phyloP scores from a whole-genome alignment of 1,140 invertebrate species.

The Piezodorus guildinii region DNA sequence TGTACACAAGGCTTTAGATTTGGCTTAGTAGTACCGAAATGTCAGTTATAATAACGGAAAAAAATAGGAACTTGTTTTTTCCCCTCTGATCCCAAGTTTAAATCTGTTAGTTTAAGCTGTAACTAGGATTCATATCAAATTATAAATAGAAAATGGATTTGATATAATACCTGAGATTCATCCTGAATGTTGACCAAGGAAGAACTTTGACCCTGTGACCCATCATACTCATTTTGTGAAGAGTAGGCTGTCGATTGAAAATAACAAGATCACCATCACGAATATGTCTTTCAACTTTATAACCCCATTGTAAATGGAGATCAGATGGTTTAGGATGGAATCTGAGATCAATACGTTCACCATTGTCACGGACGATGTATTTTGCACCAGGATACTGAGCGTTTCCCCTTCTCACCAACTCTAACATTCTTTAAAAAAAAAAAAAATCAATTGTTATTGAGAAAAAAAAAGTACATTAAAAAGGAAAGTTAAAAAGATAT shows the following conservation, averaged over 20 bases:
- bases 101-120: too few species aligned
- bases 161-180: conserved; percentile 57
- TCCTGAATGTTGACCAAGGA: conserved; percentile 96
- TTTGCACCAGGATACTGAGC: conserved; percentile 99
- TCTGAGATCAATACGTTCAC: conserved; percentile 93
- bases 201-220: conserved; percentile 95
- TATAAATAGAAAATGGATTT: neutral
- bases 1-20: too few species aligned
- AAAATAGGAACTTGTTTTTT: too few species aligned
- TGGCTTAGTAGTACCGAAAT: too few species aligned
- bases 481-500: too few species aligned
- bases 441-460: too few species aligned
- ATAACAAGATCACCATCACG: conserved; percentile 97
- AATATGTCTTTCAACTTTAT: conserved; percentile 95
- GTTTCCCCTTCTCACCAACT: conserved; percentile 88
- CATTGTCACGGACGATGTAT: conserved; percentile 97
- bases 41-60: too few species aligned
- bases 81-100: too few species aligned
- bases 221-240: conserved; percentile 99
- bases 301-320: conserved; percentile 96
- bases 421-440: conserved; percentile 67
- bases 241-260: conserved; percentile 98
- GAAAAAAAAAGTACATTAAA: too few species aligned
- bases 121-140: too few species aligned
- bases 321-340: conserved; percentile 98